These are phyloP conservation scores for Drosophila nigromelanica DNA, from an alignment of 1,140 invertebrate species.

Conservation along the genomic window DNA sequence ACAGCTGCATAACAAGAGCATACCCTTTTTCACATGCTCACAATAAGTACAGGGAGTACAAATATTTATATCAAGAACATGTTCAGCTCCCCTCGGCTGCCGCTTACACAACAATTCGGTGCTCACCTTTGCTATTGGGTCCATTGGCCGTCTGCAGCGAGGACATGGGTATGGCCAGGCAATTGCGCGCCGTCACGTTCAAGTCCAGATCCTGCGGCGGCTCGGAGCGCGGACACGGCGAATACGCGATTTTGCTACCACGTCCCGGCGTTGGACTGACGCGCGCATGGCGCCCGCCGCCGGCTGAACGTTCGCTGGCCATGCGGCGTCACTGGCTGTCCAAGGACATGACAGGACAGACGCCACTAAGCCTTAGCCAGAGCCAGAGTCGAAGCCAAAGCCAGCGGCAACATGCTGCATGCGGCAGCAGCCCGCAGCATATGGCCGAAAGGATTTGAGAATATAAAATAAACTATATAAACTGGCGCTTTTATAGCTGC, in stretches of 20 bases:
- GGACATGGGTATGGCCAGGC: conserved; percentile 77
- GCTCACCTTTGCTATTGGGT: conserved; percentile 66
- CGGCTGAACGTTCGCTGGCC: conserved; percentile 62
- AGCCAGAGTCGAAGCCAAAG: background rate
- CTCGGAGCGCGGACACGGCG: conserved; percentile 86
- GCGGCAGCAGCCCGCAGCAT: too few species aligned
- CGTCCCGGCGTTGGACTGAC: conserved; percentile 85
- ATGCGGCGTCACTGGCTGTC: conserved; percentile 36
- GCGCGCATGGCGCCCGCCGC: conserved; percentile 73
- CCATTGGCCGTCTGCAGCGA: conserved; percentile 79
- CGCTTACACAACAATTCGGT: conserved; percentile 29
- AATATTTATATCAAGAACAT: background rate
- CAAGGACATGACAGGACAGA: background rate
- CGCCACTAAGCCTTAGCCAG: background rate
- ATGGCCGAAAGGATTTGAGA: background rate
- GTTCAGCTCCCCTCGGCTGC: background rate
- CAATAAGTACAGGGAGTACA: background rate
- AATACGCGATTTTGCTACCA: conserved; percentile 85
- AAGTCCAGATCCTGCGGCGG: conserved; percentile 84
- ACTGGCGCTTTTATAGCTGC: conserved; percentile 7
- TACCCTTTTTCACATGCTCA: background rate
- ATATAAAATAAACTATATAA: conserved; percentile 5
- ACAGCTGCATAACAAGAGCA: too few species aligned
- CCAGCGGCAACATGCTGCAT: background rate
- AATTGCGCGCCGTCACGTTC: conserved; percentile 57